Evolutionary conservation across 2,797 vertebrate species (phyloP).

Genomic region (Pampus argenteus): DNA sequence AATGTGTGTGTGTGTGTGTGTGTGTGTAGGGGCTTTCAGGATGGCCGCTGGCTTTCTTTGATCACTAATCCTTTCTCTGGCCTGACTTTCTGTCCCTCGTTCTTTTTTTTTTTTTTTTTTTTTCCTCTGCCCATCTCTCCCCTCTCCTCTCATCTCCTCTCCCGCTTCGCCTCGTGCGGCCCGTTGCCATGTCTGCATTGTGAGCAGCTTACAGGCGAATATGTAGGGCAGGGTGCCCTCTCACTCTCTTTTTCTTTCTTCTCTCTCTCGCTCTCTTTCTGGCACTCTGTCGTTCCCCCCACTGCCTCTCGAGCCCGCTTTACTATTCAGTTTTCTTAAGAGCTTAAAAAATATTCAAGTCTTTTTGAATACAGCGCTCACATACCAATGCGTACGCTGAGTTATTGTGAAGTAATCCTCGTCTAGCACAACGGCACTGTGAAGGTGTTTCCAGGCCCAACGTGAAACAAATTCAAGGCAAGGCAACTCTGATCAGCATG

Average conservation of each 20-base stretch:
- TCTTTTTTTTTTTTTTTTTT: conserved; percentile 69
- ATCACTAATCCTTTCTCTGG: conserved; percentile 79
- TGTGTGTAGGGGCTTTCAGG: conserved; percentile 50
- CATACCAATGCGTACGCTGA: neutral
- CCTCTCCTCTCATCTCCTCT: conserved; percentile 64
- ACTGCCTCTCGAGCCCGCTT: conserved; percentile 6
- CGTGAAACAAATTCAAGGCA: too few species aligned
- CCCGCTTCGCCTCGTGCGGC: conserved; percentile 38
- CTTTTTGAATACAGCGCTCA: neutral
- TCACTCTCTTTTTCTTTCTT: conserved; percentile 28
- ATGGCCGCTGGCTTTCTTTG: conserved; percentile 72
- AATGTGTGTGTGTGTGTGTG: conserved; percentile 33
- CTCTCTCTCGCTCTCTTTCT: conserved; percentile 24
- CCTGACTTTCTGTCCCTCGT: conserved; percentile 69
- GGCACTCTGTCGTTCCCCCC: conserved; percentile 3
- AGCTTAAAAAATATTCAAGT: conserved; percentile 6
- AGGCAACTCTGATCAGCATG: too few species aligned
- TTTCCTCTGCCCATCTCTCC: conserved; percentile 63
- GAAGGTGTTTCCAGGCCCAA: neutral
- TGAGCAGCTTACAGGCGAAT: conserved; percentile 67
- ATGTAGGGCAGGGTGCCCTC: conserved; percentile 68
- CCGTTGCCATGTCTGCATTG: conserved; percentile 66
- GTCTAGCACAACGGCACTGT: neutral
- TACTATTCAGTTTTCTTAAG: conserved; percentile 31
- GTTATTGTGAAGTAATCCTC: neutral